Evolutionary conservation across 2,113 vertebrate genomes (phyloP), one percentile per base, ranked within the genome.

Genomic region (Ageneiosus marmoratus): DNA sequence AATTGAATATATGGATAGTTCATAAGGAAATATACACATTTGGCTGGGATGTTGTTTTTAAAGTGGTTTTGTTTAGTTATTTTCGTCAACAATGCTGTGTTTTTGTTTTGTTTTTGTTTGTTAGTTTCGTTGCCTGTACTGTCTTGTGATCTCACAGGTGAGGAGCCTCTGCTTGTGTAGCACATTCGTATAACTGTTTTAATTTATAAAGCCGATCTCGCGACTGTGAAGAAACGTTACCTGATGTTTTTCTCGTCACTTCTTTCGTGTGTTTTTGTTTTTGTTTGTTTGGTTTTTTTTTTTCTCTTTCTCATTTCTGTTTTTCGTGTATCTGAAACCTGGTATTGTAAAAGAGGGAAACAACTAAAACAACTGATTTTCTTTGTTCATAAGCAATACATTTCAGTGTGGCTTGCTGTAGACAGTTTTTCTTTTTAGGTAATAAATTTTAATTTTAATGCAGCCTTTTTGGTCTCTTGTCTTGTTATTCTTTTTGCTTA

Each of bases 321-420:
- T 75, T 56, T 41, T 50, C 76, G 73, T 83, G 60, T 79, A 62
- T 82, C 79, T 84, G 63, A 83, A 83, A n/a, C 20, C 18, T 85
- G 56, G 76, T 72, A 79, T 84, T 73, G 69, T 86, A 79, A 72
- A 77, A 82, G 58, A 50, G 63, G 51, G 34, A 79, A 62, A 69
- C 34, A 32, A 80, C 20, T 41, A 72, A 60, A 75, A 82, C 58
- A 78, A 50, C 51, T 15, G 51, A 58, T 65, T 77, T 80, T 69
- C 76, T 79, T 82, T 84, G 82, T 82, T 85, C 83, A 83, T 89
- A 84, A 89, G 89, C 89, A 88, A 90, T 90, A 88, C 79, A 84
- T 84, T 84, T 84, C 83, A 88, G 70, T 86, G 87, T 87, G 87
- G 85, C 84, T 87, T 88, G 88, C 86, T 85, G 84, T 84, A 76